Conservation (phyloP, 2,797 vertebrate genomes). For the Xerus rutilus region DNA sequence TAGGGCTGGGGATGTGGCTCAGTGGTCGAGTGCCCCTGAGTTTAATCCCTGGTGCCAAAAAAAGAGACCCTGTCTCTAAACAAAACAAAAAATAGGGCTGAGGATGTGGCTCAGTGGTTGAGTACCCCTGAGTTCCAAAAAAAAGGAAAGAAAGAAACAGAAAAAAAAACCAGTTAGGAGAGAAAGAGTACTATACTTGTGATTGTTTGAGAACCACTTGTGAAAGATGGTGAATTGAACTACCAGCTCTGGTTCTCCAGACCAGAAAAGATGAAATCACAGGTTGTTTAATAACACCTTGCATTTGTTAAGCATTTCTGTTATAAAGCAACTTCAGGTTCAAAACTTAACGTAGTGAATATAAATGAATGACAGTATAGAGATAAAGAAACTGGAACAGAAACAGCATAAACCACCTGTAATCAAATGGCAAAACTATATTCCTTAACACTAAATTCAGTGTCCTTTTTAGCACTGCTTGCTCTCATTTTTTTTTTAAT, state of each 20-base stretch:
- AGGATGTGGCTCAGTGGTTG: neutral
- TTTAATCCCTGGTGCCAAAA: too few relatives aligned
- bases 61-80: too few relatives aligned
- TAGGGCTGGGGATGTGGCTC: too few relatives aligned
- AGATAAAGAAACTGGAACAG: slow-evolving; percentile 13
- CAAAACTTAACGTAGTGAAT: neutral
- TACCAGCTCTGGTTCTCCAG: neutral
- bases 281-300: neutral
- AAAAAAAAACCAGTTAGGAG: neutral
- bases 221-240: slow-evolving; percentile 14
- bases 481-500: neutral
- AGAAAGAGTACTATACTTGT: neutral
- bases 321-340: slow-evolving; percentile 21
- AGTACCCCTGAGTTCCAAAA: too few relatives aligned
- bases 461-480: neutral
- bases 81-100: too few relatives aligned
- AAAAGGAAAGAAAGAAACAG: neutral
- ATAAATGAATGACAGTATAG: slow-evolving; percentile 7
- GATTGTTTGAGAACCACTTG: neutral
- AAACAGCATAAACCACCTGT: slow-evolving; percentile 4
- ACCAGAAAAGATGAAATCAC: slow-evolving; percentile 16
- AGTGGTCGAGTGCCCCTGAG: too few relatives aligned
- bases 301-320: slow-evolving; percentile 55
- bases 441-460: neutral
- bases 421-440: slow-evolving; percentile 7